Evolutionary conservation across 2,113 vertebrate genomes (phyloP), one percentile per base, ranked within the genome.

Genomic region (Eurypyga helias): DNA sequence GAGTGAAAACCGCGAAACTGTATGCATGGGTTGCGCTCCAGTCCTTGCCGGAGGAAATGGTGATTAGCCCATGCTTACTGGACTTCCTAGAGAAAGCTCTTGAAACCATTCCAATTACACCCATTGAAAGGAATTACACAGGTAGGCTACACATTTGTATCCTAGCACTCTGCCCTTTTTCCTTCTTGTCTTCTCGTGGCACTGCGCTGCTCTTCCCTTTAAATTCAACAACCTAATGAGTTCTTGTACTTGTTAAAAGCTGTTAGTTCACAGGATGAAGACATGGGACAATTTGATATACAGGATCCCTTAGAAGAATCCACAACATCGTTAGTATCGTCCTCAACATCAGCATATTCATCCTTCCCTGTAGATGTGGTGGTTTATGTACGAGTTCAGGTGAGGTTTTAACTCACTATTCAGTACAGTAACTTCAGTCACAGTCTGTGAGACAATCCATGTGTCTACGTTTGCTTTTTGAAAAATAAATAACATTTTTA

Each of bases 361-460:
- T 99, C 99, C 66, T 99, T 99, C 91, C 99, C 99, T 10, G 99
- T 99, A 58, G 99, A 99, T 45, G 99, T 99, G 66, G 99, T 99
- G 7, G 99, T 99, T 75, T 99, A 99, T 33, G 99, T 99, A 81
- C 98, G 99, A 97, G 99, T 99, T 79, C 99, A 99, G 99, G 99
- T 99, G 96, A 97, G 93, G 2, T 41, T 92, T 60, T 43, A 75
- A 84, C 24, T 60, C 43, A 23, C 8, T 45, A 7, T 46, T 71
- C 17, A 46, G 7, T 18, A 6, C 9, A 48, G 21, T 24, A 36
- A 71, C 18, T 89, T 45, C 33, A 83, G 26, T 38, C 60, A 43
- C 12, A 38, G 17, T 58, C 46, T 67, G 89, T 41, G 36, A 76
- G 46, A 67, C 14, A 75, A 60, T 3, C 26, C 4, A 2, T 24